Evolutionary conservation across 1,140 invertebrate genomes (phyloP), one percentile per base, ranked within the genome.

Genomic region (Ceratitis capitata): DNA sequence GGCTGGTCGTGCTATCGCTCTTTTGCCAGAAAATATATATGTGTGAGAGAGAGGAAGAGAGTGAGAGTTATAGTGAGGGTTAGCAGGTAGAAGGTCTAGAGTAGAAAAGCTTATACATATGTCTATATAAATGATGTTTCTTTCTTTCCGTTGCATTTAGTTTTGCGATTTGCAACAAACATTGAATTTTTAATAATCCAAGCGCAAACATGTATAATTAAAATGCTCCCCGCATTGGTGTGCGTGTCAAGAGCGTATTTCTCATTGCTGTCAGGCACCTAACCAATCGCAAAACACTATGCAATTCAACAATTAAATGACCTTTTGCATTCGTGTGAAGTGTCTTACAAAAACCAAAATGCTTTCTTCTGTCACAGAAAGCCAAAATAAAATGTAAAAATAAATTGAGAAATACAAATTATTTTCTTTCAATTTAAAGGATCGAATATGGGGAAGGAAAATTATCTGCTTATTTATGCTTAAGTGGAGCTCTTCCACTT

Each of bases 181-280:
- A 29, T 61, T 61, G 26, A 61, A 69, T 69, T n/a, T 69, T 69
- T 19, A 39, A 69, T 32, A 32, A 35, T 69, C 29, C 35, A 69
- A 69, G 61, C 39, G 32, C 32, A 69, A 32, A 39, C 32, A 35
- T 19, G 61, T 23, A 69, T 26, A 35, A 69, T 78, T 45, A 78
- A 78, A 78, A 78, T 42, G 39, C 39, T 16, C n/a, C n/a, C n/a
- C 2, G 69, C 39, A 3, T 12, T 14, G 69, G 19, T 39, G 69
- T 78, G 69, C 69, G 69, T 78, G 69, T 26, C 39, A 42, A 7
- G 10, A 45, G 69, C 69, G 35, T 45, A 78, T 78, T 78, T 78
- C 19, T 78, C 69, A 78, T 12, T 23, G 35, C n/a, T 23, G 14
- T 53, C 3, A 3, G 51, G 16, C n/a, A 74, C 19, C 35, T n/a